Evolutionary conservation across 2,888 invertebrate genomes (phyloP).

Genomic region (Cheilosia pagana): DNA sequence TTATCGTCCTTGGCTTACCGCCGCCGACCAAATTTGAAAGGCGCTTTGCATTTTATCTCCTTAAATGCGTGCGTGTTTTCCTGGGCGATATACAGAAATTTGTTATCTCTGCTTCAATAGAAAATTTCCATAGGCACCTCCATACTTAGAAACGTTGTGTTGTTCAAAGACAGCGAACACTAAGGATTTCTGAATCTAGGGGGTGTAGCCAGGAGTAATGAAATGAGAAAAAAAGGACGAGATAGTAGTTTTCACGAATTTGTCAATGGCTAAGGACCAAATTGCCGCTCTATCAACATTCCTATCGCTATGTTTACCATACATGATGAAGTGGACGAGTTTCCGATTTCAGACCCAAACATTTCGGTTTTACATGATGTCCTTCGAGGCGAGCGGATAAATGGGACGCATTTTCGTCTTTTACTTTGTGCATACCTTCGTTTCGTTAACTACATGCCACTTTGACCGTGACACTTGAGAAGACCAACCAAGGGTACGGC

Average conservation of each 20-base stretch:
- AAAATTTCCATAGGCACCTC: slow-evolving; percentile 29
- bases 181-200: not conserved
- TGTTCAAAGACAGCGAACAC: slow-evolving; percentile 13
- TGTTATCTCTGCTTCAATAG: slow-evolving; percentile 53
- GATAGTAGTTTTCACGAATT: slow-evolving; percentile 41
- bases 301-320: slow-evolving; percentile 68
- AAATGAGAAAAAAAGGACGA: slow-evolving; percentile 37
- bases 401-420: slow-evolving; percentile 1
- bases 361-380: slow-evolving; percentile 16
- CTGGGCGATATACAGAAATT: slow-evolving; percentile 38
- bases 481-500: slow-evolving; percentile 64
- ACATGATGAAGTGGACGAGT: slow-evolving; percentile 68
- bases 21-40: slow-evolving; percentile 15
- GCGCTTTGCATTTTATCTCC: slow-evolving; percentile 38
- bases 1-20: slow-evolving; percentile 6
- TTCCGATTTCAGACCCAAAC: slow-evolving; percentile 56
- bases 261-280: slow-evolving; percentile 45
- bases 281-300: slow-evolving; percentile 48
- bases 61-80: slow-evolving; percentile 7
- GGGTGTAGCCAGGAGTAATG: slow-evolving; percentile 53
- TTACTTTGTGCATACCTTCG: not conserved
- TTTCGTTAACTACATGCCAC: slow-evolving; percentile 62
- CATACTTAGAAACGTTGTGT: not conserved
- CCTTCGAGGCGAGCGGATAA: slow-evolving; percentile 15
- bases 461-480: slow-evolving; percentile 71